Evolutionary conservation across 2,797 vertebrate genomes (phyloP), one percentile per base, ranked within the genome.

Genomic region (Eulemur mongoz): DNA sequence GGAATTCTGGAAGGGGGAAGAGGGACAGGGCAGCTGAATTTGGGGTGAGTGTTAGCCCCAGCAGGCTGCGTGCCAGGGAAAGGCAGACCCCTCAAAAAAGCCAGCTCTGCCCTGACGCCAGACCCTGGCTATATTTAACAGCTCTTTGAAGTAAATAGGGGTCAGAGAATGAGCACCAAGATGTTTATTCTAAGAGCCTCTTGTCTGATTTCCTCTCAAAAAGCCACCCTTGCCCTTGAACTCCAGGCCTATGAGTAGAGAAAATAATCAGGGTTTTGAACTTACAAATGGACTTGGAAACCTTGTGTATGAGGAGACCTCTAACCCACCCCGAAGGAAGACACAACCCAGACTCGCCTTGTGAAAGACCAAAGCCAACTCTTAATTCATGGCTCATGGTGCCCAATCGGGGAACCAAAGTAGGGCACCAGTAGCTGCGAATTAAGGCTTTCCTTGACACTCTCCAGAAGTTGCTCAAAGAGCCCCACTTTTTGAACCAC

Each of bases 91-190:
- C 43, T 70, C 4, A 4, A 82, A 32, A 93, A 93, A 93, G 57
- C 30, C 72, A 89, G 43, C 73, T 87, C 81, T 93, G 67, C 84
- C 83, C 94, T 30, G 65, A 25, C 54, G 12, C 88, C 93, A 35
- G 73, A 78, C 48, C 86, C 87, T 48, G 43, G 22, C 97, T 97
- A 30, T 80, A 40, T 82, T 94, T 94, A 96, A 93, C 61, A 93
- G 63, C 52, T 14, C 96, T 98, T 97, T 98, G 98, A 98, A 97
- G 97, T 94, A 96, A 96, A 94, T 89, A 79, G 81, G 72, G 91
- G 94, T 97, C 96, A 91, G 63, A 69, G 63, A 96, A 96, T 88
- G 89, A 95, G 59, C 9, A 59, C 83, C 81, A 86, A 96, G 78
- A 96, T 97, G 96, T 97, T 97, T 97, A 95, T 95, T 85, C 93